Base-by-base conservation (phyloP, 1,140 invertebrate species). In the Pseudomyrmex sp. region DNA sequence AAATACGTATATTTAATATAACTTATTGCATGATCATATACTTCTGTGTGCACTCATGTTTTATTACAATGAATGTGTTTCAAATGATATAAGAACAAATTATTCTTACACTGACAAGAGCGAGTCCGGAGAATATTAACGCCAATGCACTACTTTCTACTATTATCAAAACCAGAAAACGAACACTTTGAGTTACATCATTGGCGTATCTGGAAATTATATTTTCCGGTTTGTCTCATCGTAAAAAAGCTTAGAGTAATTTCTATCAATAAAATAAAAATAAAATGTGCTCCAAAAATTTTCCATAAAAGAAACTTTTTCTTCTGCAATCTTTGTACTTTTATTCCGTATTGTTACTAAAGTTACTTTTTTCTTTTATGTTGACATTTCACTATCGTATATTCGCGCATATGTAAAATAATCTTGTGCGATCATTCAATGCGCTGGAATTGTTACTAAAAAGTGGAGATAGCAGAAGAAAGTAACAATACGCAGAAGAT, bases 91-190 rank as follows among this genome's bases (percentile, higher is more conserved):
- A 52, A 18, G 9, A 87, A 35, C 35, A 35, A 35, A 35, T 35
- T 35, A 35, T 35, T 35, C 89, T 88, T 72, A 90, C 90, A 65
- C 68, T 77, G 1, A 88, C 76, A 56, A 89, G 26, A 54, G 83
- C 84, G 1, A 89, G 63, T 15, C 74, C 58, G 23, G 85, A 62
- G 20, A 86, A 90, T 58, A 89, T 35, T 2, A 89, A 56, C 10
- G 84, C 86, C 56, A 86, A 77, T 1, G 73, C 63, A 2, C 84
- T 87, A 26, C 84, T 84, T 35, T 56, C 48, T 23, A 88, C 50
- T 44, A 85, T 88, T 10, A 66, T 35, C 1, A 90, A 46, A 63
- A 87, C 15, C 56, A 90, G 61, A 48, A 82, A 62, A 48, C 83
- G 65, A 18, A 86, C 83, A 13, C 70, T 75, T 8, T 75, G 15